Conservation (phyloP, 2,113 vertebrate species). For the Lycaon pictus region DNA sequence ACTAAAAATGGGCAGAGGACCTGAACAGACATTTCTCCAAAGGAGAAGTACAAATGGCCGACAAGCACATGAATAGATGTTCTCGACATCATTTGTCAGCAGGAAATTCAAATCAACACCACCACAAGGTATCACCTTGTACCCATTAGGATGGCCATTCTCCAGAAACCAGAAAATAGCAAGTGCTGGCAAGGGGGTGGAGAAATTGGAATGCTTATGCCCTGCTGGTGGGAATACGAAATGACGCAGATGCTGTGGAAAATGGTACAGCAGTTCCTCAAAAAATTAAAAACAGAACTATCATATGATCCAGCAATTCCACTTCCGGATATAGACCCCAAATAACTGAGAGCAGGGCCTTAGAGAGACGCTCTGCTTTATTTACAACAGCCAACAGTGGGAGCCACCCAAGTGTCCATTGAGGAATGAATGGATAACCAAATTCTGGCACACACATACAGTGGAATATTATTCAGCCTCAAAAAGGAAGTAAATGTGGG, state of each 20-base stretch:
- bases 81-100: background rate
- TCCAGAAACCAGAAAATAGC: background rate
- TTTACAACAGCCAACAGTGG: background rate
- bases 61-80: background rate
- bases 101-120: background rate
- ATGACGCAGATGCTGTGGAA: background rate
- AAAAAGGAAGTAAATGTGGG: background rate
- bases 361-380: background rate
- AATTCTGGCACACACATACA: background rate
- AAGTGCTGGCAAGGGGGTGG: background rate
- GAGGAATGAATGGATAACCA: accelerated
- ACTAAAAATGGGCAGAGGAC: background rate
- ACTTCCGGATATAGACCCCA: background rate
- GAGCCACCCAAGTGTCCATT: background rate
- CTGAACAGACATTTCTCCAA: background rate
- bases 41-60: background rate
- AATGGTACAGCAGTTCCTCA: background rate
- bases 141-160: background rate
- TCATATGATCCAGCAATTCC: too few species aligned
- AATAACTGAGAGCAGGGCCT: background rate
- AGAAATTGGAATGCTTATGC: background rate
- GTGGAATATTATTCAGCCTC: background rate
- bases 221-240: background rate
- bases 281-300: background rate
- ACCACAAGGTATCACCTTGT: background rate